phyloP scores from a whole-genome alignment of 2,888 invertebrate genomes.

The Phytoseiulus persimilis region DNA sequence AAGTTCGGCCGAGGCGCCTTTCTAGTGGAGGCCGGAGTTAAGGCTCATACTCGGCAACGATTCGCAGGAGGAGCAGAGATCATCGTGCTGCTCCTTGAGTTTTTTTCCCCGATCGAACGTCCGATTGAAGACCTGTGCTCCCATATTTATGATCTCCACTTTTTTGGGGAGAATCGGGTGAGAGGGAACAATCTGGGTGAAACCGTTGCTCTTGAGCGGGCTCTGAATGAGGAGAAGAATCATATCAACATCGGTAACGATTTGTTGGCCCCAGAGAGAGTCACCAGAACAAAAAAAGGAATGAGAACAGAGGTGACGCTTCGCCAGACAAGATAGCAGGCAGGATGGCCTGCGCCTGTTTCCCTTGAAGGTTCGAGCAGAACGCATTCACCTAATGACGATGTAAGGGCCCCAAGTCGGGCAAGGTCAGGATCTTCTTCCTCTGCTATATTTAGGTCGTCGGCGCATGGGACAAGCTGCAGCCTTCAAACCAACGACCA shows the following conservation, averaged over 20 bases:
- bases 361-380: neutral
- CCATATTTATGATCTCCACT: no score
- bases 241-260: neutral
- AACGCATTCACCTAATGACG: neutral
- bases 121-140: no score
- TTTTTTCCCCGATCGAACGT: no score
- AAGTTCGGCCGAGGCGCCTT: no score
- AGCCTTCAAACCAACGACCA: neutral
- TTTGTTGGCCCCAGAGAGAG: neutral
- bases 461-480: neutral
- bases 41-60: no score
- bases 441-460: neutral
- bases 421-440: conserved; percentile 5
- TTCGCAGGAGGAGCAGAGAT: no score
- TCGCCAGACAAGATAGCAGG: neutral
- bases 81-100: no score
- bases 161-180: no score
- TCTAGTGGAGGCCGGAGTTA: no score
- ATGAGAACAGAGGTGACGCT: neutral
- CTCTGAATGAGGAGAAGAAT: neutral
- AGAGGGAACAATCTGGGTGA: neutral
- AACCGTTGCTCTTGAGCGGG: neutral
- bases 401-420: neutral
- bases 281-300: neutral
- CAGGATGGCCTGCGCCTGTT: neutral